Evolutionary conservation across 2,797 vertebrate species (phyloP).

Genomic region (Poecilia gillii): DNA sequence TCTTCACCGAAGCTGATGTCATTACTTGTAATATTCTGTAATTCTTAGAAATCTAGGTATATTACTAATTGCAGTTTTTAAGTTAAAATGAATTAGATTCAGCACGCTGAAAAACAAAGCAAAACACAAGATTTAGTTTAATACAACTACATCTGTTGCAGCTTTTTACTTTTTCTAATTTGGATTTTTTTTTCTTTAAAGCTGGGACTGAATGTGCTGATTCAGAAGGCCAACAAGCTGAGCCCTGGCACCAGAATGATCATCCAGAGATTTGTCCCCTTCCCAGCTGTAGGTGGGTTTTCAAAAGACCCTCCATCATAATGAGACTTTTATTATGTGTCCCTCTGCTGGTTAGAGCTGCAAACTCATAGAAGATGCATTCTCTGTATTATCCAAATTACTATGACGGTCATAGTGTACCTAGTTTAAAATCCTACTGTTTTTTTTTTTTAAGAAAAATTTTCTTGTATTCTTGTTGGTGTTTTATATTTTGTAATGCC

Average conservation of each 20-base stretch:
- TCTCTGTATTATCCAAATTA: neutral
- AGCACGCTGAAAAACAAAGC: neutral
- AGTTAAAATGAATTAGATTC: neutral
- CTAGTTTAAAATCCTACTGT: neutral
- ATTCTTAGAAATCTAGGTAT: neutral
- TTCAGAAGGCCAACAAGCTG: slow-evolving; percentile 92
- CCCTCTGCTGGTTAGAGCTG: slow-evolving; percentile 27
- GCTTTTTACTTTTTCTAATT: neutral
- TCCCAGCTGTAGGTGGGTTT: slow-evolving; percentile 93
- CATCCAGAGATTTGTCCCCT: slow-evolving; percentile 95
- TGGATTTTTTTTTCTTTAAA: slow-evolving; percentile 52
- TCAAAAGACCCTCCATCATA: slow-evolving; percentile 4
- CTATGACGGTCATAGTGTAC: too few relatives aligned
- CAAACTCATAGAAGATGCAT: neutral
- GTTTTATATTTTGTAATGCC: neutral
- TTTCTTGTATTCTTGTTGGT: too few relatives aligned
- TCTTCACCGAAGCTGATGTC: neutral
- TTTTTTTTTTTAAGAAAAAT: neutral
- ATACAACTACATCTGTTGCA: neutral
- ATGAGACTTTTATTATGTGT: neutral
- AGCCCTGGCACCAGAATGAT: slow-evolving; percentile 91
- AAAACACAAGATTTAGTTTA: neutral
- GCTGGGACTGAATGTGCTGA: slow-evolving; percentile 95
- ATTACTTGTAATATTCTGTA: neutral
- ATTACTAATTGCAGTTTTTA: slow-evolving; percentile 4